Evolutionary conservation across 2,888 invertebrate species (phyloP), one percentile per base, ranked within the genome.

Genomic region (Dryadula phaetusa): DNA sequence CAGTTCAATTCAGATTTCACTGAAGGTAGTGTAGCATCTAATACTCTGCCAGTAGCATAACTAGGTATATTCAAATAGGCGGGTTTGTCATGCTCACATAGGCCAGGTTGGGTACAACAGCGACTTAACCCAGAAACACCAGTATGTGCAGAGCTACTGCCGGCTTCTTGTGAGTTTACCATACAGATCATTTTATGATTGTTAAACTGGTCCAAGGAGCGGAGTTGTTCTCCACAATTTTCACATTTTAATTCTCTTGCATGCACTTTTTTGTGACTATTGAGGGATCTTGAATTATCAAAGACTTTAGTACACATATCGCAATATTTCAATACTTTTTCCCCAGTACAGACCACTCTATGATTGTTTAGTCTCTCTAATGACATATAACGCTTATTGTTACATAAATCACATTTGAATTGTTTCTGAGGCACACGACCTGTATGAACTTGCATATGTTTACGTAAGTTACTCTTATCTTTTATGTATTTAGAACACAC

Each of bases 281-380:
- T 93, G 46, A 93, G 80, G 44, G 93, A 93, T 77, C 93, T 86
- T 62, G 93, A 93, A 77, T 93, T 93, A 75, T 93, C 93, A 84
- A 93, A 93, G 42, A 93, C 93, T 82, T 93, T 93, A 66, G 92
- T 87, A 77, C 93, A 93, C 93, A 93, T 93, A 83, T 93, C 93
- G 81, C 93, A 93, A 77, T 87, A 93, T 75, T 93, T 93, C 64
- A 93, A 81, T 64, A 88, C 85, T 75, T 92, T 93, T 73, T 93
- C 93, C 44, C 93, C 93, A 40, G 93, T 93, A 76, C 93, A 93
- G 10, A 93, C 93, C 61, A 93, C 91, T 75, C 92, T 92, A 74
- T 93, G 93, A 77, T 93, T 93, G 75, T 93, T 93, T 60, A 93
- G 87, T 80, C 93, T 83, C 76, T 93, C 93, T 32, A 93, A 76